Conservation (phyloP, 2,113 vertebrate species). For the Puffinus mauretanicus region DNA sequence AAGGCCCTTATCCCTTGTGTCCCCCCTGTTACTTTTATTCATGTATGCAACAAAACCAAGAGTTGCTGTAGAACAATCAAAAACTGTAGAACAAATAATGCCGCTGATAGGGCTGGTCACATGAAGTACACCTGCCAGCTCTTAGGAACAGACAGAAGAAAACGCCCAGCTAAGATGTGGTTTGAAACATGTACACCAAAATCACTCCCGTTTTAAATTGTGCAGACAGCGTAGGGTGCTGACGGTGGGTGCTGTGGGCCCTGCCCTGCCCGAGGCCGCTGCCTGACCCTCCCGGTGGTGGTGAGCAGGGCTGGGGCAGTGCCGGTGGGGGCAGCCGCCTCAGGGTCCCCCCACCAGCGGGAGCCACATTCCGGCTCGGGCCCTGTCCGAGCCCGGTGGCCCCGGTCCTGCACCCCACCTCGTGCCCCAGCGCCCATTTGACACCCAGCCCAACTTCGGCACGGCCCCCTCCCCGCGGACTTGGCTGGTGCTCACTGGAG, state of each 20-base stretch:
- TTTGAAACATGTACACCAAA: neutral
- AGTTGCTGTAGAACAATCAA: neutral
- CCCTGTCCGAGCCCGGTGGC: neutral
- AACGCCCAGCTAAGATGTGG: neutral
- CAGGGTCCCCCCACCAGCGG: neutral
- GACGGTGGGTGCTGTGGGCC: neutral
- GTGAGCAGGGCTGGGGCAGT: neutral
- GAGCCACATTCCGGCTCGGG: neutral
- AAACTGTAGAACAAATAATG: neutral
- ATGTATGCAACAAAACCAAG: neutral
- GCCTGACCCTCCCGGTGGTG: neutral
- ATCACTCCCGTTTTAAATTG: neutral
- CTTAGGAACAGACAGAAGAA: neutral
- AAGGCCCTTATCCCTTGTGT: neutral
- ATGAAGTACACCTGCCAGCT: neutral
- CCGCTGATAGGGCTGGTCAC: neutral
- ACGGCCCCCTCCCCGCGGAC: fast-evolving
- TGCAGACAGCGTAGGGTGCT: too few species aligned
- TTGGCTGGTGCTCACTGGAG: neutral
- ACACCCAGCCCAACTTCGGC: neutral
- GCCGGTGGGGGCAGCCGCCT: neutral
- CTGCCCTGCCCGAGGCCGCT: fast-evolving
- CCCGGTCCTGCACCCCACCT: fast-evolving
- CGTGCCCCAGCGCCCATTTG: fast-evolving
- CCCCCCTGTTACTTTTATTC: neutral